Percentiles rank a stretch among this genome's conserved stretches.
These are phyloP conservation scores for Xanthia icteritia DNA, from an alignment of 2,888 invertebrate species.

Conservation along the genomic window DNA sequence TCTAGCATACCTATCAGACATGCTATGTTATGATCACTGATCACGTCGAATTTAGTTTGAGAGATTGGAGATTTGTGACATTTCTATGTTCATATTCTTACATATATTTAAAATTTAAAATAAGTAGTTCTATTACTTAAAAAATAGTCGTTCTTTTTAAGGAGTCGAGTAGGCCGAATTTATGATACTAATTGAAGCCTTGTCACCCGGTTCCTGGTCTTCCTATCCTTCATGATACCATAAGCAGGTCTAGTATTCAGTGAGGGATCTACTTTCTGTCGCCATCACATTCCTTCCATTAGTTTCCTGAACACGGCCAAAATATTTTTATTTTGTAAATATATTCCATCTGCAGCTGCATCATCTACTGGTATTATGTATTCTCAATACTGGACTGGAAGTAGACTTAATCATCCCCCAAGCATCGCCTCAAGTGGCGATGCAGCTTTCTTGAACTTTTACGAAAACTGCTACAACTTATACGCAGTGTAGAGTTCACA, in stretches of 20 bases:
- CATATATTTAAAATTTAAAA: not conserved
- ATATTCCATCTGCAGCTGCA: no score
- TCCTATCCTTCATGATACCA: not conserved
- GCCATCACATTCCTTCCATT: not conserved
- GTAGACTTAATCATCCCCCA: not conserved
- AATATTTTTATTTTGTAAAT: not conserved
- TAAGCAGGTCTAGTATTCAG: not conserved
- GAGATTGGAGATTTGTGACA: not conserved
- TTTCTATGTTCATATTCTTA: not conserved
- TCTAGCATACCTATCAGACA: not conserved
- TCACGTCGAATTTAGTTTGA: not conserved
- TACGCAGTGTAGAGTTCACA: not conserved
- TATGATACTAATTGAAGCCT: not conserved
- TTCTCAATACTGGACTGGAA: not conserved
- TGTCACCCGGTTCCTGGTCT: not conserved
- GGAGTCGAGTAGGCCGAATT: not conserved
- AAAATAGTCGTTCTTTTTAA: no score
- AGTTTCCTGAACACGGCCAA: not conserved
- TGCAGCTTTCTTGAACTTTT: not conserved
- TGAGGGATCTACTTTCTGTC: not conserved
- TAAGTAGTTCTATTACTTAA: not conserved
- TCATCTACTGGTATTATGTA: not conserved
- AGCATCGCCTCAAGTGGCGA: not conserved
- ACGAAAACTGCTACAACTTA: not conserved
- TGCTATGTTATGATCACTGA: not conserved